Percentiles rank a stretch among this genome's conserved stretches.
Conservation (phyloP, 2,888 invertebrate species). For the Elaeidobius kamerunicus region DNA sequence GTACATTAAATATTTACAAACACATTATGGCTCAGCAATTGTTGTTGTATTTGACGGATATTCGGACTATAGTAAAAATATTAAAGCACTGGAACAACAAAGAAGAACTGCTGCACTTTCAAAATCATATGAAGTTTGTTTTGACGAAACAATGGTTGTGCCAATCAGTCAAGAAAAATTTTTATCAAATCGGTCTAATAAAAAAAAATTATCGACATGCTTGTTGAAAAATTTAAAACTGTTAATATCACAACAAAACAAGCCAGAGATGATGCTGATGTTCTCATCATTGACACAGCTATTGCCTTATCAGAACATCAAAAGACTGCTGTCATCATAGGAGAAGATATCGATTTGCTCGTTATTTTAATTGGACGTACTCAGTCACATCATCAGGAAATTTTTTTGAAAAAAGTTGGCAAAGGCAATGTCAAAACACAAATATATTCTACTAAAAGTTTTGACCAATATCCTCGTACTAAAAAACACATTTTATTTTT, state of each 20-base stretch:
- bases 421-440: conserved; percentile 34
- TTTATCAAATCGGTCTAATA: conserved; percentile 35
- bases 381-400: conserved; percentile 16
- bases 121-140: conserved; percentile 43
- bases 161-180: conserved; percentile 37
- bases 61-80: conserved; percentile 35
- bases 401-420: conserved; percentile 38
- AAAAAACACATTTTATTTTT: conserved; percentile 26
- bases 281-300: too few relatives aligned
- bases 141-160: conserved; percentile 42
- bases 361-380: too few relatives aligned
- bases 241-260: conserved; percentile 43
- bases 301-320: too few relatives aligned
- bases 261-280: too few relatives aligned
- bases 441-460: conserved; percentile 31
- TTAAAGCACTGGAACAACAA: conserved; percentile 44
- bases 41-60: conserved; percentile 34
- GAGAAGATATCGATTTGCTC: too few relatives aligned
- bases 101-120: conserved; percentile 45
- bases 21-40: conserved; percentile 26
- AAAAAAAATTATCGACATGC: conserved; percentile 39
- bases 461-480: conserved; percentile 29
- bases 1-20: conserved; percentile 30
- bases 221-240: conserved; percentile 42
- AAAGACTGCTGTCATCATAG: too few relatives aligned